These are phyloP conservation scores for Pangasianodon hypophthalmus DNA, from an alignment of 2,113 vertebrate genomes.

Conservation along the genomic window DNA sequence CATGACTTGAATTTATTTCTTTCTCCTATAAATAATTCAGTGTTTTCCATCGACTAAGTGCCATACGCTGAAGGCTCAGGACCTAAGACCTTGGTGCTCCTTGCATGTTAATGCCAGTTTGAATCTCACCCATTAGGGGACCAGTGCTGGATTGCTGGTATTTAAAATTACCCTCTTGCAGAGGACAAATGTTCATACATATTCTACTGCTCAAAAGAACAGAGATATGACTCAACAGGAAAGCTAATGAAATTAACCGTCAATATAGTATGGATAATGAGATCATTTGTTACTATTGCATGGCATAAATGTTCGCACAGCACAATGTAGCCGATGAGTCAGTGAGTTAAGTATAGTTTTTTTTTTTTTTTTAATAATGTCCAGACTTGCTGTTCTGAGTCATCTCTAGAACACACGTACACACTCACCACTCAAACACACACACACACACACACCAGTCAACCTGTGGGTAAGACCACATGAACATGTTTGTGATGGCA, in stretches of 20 bases:
- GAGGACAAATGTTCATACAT: constrained; percentile 13
- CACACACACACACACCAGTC: not conserved
- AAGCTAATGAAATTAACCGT: not conserved
- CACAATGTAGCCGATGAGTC: not conserved
- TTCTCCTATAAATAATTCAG: constrained; percentile 79
- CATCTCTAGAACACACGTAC: constrained; percentile 18
- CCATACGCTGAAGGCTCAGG: constrained; percentile 75
- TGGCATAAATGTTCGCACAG: not conserved
- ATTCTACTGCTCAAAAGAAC: not conserved
- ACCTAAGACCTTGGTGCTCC: constrained; percentile 70
- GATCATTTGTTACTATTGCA: not conserved
- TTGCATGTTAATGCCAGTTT: constrained; percentile 71
- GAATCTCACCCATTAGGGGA: constrained; percentile 49
- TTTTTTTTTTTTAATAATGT: not conserved
- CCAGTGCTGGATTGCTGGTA: constrained; percentile 8
- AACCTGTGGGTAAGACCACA: constrained; percentile 41
- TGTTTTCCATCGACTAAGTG: constrained; percentile 79
- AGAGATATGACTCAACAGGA: constrained; percentile 11
- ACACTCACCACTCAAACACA: not conserved
- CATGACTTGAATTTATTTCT: constrained; percentile 76
- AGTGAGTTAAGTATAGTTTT: not conserved
- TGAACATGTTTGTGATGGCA: constrained; percentile 57
- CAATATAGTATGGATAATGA: not conserved
- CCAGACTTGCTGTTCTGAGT: constrained; percentile 7
- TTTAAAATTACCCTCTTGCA: constrained; percentile 12